Evolutionary conservation across 1,140 invertebrate genomes (phyloP).

Genomic region (Aphis gossypii): DNA sequence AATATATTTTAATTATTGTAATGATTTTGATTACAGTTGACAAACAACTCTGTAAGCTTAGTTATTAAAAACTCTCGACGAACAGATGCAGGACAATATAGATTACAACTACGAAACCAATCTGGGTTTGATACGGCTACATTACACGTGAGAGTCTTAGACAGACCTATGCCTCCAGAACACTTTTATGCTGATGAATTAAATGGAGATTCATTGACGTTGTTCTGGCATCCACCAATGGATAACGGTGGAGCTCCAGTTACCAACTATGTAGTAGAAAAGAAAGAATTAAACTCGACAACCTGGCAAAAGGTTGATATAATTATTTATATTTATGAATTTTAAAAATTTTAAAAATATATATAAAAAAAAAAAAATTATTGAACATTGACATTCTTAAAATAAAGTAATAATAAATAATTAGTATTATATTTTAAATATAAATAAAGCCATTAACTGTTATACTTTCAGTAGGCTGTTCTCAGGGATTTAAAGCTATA

Average conservation of each 20-base stretch:
- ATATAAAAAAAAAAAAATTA: neutral
- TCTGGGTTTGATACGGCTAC: constrained; percentile 93
- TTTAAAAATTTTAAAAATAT: no score
- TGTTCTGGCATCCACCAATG: constrained; percentile 95
- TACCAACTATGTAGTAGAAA: constrained; percentile 97
- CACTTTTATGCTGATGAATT: constrained; percentile 92
- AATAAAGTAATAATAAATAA: neutral
- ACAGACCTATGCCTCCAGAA: constrained; percentile 86
- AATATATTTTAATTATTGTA: neutral
- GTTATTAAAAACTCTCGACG: constrained; percentile 92
- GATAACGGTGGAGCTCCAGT: constrained; percentile 95
- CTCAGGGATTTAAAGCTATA: no score
- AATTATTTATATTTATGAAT: neutral
- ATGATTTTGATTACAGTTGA: constrained; percentile 67
- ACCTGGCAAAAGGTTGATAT: constrained; percentile 82
- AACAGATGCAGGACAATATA: constrained; percentile 89
- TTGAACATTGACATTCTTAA: neutral
- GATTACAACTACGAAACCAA: constrained; percentile 91
- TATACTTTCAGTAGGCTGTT: neutral
- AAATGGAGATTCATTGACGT: constrained; percentile 90
- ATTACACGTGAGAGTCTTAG: constrained; percentile 92
- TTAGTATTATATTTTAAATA: neutral
- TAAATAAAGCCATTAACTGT: neutral
- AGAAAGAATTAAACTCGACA: constrained; percentile 80
- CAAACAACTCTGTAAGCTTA: constrained; percentile 85